Base-by-base conservation (phyloP, 2,113 vertebrate genomes). In the Melanostigma gelatinosum region DNA sequence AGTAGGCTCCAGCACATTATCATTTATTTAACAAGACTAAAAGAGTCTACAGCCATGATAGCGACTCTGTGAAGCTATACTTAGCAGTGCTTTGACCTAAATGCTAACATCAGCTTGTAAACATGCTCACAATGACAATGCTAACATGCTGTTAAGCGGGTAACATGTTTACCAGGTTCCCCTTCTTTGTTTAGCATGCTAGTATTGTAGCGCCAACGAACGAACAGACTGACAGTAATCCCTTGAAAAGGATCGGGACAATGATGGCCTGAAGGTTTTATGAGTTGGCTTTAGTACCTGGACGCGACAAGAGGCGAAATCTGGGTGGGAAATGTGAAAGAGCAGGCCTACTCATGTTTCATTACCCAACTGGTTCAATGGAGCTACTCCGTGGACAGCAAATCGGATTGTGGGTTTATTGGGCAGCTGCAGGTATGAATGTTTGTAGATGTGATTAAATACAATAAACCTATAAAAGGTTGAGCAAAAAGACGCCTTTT, bases 1-100 rank as follows among this genome's bases (percentile, higher is more conserved):
- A 57, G 27, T 52, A 67, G 27, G 36, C 55, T 75, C 11, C 48
- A 75, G 62, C 75, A 46, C 52, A 67, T 77, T 58, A 36, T 58
- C 18, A 48, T 48, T 65, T 54, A 66, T 57, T 65, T 9, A 65
- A 44, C 16, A 9, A 15, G 38, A 76, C 50, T 57, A 58, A 34
- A 34, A 38, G 29, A 68, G 64, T 46, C 52, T 24, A 16, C 40
- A 46, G 24, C n/a, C n/a, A 40, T 7, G 60, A 7, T 6, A 42
- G 48, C 8, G 8, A 76, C 54, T 58, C 63, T 44, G 15, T 34
- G 40, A 77, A 24, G 29, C 29, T 36, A 6, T 61, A 15, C 6
- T 67, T 4, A 57, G 27, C 27, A 44, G 16, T 34, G 63, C 27
- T 34, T 15, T 4, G 6, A 63, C 48, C 24, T 32, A 15, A 55